These are phyloP conservation scores for Rhynchonema sp. DNA, from an alignment of 2,888 invertebrate genomes.

Conservation along the genomic window DNA sequence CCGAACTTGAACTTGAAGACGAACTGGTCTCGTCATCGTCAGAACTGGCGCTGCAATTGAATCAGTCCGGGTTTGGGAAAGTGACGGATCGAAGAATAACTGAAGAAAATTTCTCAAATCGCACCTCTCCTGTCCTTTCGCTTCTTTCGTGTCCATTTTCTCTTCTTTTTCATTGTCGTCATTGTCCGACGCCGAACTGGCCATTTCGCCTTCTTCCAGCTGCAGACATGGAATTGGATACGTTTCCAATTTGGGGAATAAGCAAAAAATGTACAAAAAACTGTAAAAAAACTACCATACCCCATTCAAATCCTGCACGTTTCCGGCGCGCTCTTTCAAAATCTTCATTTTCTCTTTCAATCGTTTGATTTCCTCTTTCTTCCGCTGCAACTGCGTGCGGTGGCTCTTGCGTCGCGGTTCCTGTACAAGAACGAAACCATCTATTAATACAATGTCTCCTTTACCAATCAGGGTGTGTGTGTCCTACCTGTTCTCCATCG, in stretches of 20 bases:
- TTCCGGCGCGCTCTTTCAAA: background rate
- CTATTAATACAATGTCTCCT: no score
- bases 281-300: background rate
- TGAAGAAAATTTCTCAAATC: no score
- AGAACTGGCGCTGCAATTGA: no score
- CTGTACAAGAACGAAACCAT: no score
- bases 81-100: no score
- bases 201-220: constrained; percentile 2
- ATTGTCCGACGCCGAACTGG: background rate
- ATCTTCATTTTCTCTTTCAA: background rate
- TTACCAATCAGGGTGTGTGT: no score
- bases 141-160: background rate
- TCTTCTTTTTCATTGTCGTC: background rate
- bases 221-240: background rate
- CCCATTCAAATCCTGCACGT: background rate
- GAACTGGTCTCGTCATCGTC: no score
- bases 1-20: background rate
- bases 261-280: background rate
- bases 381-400: background rate
- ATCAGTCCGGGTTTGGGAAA: no score
- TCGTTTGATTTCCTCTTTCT: background rate
- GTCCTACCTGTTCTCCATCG: no score
- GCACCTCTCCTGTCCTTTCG: background rate
- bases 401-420: no score
- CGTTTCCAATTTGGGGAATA: background rate